These are phyloP conservation scores for Acholoe squamosa DNA, from an alignment of 2,888 invertebrate species.

Conservation along the genomic window DNA sequence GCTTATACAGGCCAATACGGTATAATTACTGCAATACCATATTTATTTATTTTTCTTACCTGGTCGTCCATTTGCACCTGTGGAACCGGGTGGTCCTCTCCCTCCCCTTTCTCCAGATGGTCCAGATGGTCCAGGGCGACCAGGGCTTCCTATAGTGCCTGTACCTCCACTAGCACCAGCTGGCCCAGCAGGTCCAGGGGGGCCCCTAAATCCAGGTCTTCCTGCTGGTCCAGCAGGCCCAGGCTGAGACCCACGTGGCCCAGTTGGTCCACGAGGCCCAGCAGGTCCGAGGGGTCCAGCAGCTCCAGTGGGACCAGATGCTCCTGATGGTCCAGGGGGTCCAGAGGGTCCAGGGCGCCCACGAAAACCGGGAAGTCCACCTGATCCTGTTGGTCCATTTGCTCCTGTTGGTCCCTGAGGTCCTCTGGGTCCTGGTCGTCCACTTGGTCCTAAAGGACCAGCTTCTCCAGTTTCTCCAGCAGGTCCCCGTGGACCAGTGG, in stretches of 20 bases:
- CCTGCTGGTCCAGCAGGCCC: conserved; percentile 66
- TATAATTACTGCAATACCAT: too few species aligned
- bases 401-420: conserved; percentile 63
- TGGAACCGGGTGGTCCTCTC: conserved; percentile 45
- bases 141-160: conserved; percentile 49
- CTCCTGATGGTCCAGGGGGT: conserved; percentile 50
- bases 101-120: conserved; percentile 54
- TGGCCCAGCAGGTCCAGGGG: conserved; percentile 46
- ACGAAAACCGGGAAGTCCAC: conserved; percentile 52
- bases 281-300: conserved; percentile 56
- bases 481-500: conserved; percentile 62
- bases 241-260: not conserved
- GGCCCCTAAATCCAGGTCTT: conserved; percentile 52
- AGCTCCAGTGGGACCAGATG: conserved; percentile 32
- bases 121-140: conserved; percentile 63
- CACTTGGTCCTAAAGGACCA: conserved; percentile 64
- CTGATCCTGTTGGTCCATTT: conserved; percentile 9
- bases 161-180: conserved; percentile 39
- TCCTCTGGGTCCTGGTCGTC: conserved; percentile 36
- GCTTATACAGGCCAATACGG: too few species aligned
- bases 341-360: conserved; percentile 56
- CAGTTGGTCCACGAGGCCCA: conserved; percentile 51
- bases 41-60: not conserved
- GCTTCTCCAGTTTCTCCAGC: conserved; percentile 55
- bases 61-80: conserved; percentile 60